phyloP scores from a whole-genome alignment of 2,113 vertebrate genomes.

The Spea bombifrons region DNA sequence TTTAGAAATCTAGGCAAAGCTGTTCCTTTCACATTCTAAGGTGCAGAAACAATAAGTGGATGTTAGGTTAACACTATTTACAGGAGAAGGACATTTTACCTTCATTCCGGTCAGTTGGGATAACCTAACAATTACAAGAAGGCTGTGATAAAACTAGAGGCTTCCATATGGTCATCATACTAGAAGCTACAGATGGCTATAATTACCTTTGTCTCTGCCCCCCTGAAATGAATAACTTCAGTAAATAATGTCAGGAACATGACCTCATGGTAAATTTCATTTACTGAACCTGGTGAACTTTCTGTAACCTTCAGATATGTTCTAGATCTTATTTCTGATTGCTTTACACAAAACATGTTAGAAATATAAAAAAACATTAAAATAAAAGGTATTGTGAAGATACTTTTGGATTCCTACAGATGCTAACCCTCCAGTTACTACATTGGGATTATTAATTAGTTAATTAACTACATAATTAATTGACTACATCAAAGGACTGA shows the following conservation, averaged over 20 bases:
- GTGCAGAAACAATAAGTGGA: not conserved
- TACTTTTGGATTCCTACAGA: not conserved
- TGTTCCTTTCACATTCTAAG: too few relatives aligned
- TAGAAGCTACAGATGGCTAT: conserved; percentile 38
- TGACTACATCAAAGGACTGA: conserved; percentile 18
- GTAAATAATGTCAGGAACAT: conserved; percentile 44
- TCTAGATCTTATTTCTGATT: conserved; percentile 32
- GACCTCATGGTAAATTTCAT: conserved; percentile 46
- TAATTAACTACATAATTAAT: not conserved
- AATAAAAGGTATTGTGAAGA: not conserved
- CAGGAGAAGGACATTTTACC: conserved; percentile 1
- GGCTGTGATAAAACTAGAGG: conserved; percentile 38
- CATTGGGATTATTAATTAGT: not conserved
- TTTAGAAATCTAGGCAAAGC: too few relatives aligned
- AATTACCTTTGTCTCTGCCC: conserved; percentile 36
- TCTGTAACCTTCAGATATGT: conserved; percentile 32
- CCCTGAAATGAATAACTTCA: conserved; percentile 37
- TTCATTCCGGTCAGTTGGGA: conserved; percentile 28
- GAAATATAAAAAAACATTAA: conserved; percentile 1
- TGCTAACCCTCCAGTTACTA: conserved; percentile 14
- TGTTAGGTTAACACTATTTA: not conserved
- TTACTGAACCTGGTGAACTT: conserved; percentile 45
- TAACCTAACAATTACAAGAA: conserved; percentile 36
- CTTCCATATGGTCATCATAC: conserved; percentile 46
- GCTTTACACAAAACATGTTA: conserved; percentile 35